Evolutionary conservation across 2,888 invertebrate species (phyloP).

Genomic region (Amblyjoppa fuscipennis): DNA sequence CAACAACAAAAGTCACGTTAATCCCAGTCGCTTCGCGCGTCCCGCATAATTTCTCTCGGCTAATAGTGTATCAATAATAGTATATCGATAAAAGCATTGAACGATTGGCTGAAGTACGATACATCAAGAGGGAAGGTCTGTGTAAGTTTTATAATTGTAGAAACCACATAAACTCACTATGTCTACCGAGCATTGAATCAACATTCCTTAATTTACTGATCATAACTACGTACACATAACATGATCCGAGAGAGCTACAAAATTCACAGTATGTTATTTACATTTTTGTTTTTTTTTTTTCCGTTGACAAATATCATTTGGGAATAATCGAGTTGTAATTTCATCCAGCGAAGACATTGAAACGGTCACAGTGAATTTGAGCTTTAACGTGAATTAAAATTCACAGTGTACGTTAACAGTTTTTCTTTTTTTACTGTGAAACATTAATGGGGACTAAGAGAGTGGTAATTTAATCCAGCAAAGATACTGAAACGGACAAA

Average conservation of each 20-base stretch:
- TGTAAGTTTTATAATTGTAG: background rate
- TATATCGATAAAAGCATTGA: slow-evolving; percentile 8
- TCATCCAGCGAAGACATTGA: background rate
- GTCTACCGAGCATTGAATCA: slow-evolving; percentile 49
- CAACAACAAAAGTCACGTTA: background rate
- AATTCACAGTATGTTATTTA: slow-evolving; percentile 52
- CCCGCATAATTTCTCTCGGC: background rate
- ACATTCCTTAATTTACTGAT: slow-evolving; percentile 61
- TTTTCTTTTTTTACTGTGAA: background rate
- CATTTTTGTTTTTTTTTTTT: slow-evolving; percentile 18
- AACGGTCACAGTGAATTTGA: no score
- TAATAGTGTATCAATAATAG: background rate
- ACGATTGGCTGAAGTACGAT: background rate
- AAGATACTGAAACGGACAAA: no score
- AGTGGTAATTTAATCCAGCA: no score
- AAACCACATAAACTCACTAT: slow-evolving; percentile 37
- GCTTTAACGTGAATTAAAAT: no score
- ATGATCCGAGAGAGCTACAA: slow-evolving; percentile 69
- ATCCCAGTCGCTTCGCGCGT: background rate
- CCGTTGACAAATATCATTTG: background rate
- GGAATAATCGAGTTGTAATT: background rate
- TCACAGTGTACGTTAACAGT: background rate
- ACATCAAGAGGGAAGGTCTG: slow-evolving; percentile 4
- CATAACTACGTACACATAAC: slow-evolving; percentile 67
- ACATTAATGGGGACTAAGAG: no score